These are phyloP conservation scores for Trilocha varians DNA, from an alignment of 2,888 invertebrate species.

Conservation along the genomic window DNA sequence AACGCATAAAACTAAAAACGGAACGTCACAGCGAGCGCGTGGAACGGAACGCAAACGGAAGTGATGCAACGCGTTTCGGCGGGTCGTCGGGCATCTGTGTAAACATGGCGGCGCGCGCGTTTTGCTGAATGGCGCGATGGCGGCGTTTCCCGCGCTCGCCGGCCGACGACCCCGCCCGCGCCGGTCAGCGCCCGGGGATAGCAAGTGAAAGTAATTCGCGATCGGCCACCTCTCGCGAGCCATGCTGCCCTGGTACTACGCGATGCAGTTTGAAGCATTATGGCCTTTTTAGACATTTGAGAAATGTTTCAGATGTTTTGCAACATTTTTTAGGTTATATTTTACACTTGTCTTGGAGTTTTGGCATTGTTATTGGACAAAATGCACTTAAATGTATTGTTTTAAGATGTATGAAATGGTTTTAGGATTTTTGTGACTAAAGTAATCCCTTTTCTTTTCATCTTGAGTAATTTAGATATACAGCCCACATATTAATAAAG, in stretches of 20 bases:
- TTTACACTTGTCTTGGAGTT: too few relatives aligned
- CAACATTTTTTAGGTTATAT: background rate
- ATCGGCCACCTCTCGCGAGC: constrained; percentile 56
- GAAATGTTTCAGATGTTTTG: background rate
- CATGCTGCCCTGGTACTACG: constrained; percentile 55
- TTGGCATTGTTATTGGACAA: too few relatives aligned
- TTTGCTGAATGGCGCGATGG: constrained; percentile 65
- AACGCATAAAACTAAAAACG: constrained; percentile 42
- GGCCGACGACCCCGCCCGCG: constrained; percentile 57
- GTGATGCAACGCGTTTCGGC: constrained; percentile 71
- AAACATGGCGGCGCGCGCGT: constrained; percentile 53
- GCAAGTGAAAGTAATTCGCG: constrained; percentile 73
- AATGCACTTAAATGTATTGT: too few relatives aligned
- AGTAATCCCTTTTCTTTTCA: too few relatives aligned
- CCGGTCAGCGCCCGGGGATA: constrained; percentile 68
- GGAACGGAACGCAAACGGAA: constrained; percentile 67
- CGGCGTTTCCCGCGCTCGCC: constrained; percentile 62
- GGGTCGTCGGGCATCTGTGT: constrained; percentile 71
- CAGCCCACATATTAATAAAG: too few relatives aligned
- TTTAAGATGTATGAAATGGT: too few relatives aligned
- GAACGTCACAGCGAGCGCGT: constrained; percentile 47
- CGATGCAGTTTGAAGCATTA: constrained; percentile 2
- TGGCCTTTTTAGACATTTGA: background rate
- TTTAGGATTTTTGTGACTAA: too few relatives aligned
- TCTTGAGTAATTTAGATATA: too few relatives aligned